Evolutionary conservation across 2,888 invertebrate species (phyloP).

Genomic region (Coenonympha arcania): DNA sequence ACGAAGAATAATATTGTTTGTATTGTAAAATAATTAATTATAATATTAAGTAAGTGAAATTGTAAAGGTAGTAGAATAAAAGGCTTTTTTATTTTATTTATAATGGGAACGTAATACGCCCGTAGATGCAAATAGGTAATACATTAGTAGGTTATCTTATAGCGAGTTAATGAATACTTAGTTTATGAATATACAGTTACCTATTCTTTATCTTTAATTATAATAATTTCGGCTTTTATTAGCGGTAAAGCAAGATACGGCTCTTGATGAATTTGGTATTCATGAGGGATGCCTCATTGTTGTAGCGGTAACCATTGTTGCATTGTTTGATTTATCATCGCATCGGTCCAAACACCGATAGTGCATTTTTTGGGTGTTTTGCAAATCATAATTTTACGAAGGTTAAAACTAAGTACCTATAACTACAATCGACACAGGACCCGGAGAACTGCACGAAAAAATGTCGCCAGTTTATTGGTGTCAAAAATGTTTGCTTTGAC

Average conservation of each 20-base stretch:
- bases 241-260: conserved; percentile 20
- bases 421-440: too few relatives aligned
- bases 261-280: conserved; percentile 32
- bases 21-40: too few relatives aligned
- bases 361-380: conserved; percentile 33
- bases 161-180: not conserved
- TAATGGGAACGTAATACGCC: too few relatives aligned
- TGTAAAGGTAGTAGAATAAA: too few relatives aligned
- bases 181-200: not conserved
- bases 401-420: too few relatives aligned
- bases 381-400: conserved; percentile 18
- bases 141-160: not conserved
- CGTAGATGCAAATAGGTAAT: too few relatives aligned
- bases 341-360: conserved; percentile 24
- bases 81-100: too few relatives aligned
- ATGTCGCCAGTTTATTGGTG: too few relatives aligned
- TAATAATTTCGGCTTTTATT: conserved; percentile 13
- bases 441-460: too few relatives aligned
- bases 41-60: too few relatives aligned
- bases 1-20: too few relatives aligned
- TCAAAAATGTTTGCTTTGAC: too few relatives aligned
- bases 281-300: conserved; percentile 36
- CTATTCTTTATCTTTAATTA: not conserved
- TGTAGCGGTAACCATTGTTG: conserved; percentile 39
- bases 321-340: conserved; percentile 37